Evolutionary conservation across 30 jellyfish, hydroid and myxozoan genomes (phyloP), one percentile per base, ranked within the genome.

Genomic region (Aurelia aurita complex sp. Pacific): DNA sequence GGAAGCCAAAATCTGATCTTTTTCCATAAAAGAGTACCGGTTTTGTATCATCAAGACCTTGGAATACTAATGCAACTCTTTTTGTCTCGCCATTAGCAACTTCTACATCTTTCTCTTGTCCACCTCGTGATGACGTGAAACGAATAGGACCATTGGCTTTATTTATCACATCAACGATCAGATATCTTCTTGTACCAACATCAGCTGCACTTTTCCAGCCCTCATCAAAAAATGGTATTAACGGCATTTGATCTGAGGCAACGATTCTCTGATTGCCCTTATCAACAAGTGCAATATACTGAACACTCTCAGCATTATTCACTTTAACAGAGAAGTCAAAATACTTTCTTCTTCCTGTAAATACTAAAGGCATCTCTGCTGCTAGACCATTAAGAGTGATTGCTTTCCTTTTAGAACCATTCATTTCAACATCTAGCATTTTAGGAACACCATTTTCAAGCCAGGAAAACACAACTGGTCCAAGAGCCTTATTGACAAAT

Each of bases 401-500:
- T 18, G 52, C 42, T 16, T 67, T 38, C 15, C 19, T 13, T 36
- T 12, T 17, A 14, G 54, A 50, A 4, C 19, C 69, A 19, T 46
- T 64, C 54, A 1, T 51, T 2, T 38, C 23, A 16, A 79, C 36
- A 10, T 79, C 33, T 23, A 79, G 80, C 35, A 67, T 75, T 75
- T 46, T 64, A 1, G 89, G 80, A 17, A 9, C 67, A 12, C 74
- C 80, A 34, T 79, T 43, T 7, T 57, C 51, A 38, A 64, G 23
- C 89, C 89, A 79, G 9, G 67, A 43, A 18, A 79, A 65, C 12
- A 79, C 80, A 3, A 79, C 74, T 3, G 89, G 89, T 13, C 80
- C 80, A 2, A 18, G 18, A 3, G 74, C 89, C 4, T 79, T 65
- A 70, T 79, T 79, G 11, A 79, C 69, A 3, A 79, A 32, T 5